Conservation (phyloP, 2,888 invertebrate genomes). For the Beris morrisii region DNA sequence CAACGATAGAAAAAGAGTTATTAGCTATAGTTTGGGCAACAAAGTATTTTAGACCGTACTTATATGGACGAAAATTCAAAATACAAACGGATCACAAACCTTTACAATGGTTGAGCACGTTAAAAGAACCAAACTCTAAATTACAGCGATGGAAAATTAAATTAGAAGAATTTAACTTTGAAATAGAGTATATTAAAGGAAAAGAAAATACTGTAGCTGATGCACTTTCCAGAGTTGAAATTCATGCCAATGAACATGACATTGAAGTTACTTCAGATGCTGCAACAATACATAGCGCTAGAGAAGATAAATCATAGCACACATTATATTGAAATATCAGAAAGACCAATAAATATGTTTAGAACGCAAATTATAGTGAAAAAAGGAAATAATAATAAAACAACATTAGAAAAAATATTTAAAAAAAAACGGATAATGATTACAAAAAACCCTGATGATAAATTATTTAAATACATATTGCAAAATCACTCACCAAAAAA, state of each 20-base stretch:
- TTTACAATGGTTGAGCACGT: constrained; percentile 25
- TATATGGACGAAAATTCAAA: constrained; percentile 43
- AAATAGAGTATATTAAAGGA: constrained; percentile 29
- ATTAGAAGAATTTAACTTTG: constrained; percentile 17
- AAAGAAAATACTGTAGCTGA: constrained; percentile 27
- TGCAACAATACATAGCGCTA: constrained; percentile 1
- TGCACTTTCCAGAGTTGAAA: constrained; percentile 17
- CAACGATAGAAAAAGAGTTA: constrained; percentile 47
- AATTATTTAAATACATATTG: constrained; percentile 1
- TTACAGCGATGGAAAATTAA: constrained; percentile 21
- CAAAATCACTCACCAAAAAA: constrained; percentile 3
- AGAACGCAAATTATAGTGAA: constrained; percentile 1
- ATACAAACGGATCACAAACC: constrained; percentile 30
- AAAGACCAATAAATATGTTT: neutral
- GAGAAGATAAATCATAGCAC: neutral
- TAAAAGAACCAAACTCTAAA: constrained; percentile 20
- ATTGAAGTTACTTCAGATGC: neutral
- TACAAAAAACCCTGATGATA: neutral
- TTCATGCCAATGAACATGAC: constrained; percentile 1
- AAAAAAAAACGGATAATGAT: neutral
- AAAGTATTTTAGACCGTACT: constrained; percentile 47
- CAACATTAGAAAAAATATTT: neutral
- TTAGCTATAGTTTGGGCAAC: constrained; percentile 46
- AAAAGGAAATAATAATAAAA: neutral
- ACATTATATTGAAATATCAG: neutral